Evolutionary conservation across 2,888 invertebrate species (phyloP).

Genomic region (Eurytoma adleriae): DNA sequence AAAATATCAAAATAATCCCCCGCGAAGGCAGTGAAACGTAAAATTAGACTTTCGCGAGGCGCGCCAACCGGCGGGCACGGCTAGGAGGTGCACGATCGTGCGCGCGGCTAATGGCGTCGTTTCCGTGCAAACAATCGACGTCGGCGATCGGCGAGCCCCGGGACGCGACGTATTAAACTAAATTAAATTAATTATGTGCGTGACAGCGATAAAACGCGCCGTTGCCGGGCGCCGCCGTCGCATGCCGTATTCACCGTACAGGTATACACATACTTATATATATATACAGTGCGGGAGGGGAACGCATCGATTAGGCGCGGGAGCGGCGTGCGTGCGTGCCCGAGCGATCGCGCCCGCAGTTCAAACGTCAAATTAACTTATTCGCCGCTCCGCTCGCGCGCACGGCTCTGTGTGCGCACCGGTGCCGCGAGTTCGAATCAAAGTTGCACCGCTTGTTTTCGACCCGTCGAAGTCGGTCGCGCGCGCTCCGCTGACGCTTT

Average conservation of each 20-base stretch:
- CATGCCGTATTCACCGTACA: neutral
- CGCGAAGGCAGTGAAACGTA: too few relatives aligned
- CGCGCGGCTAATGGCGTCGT: slow-evolving; percentile 64
- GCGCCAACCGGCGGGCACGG: too few relatives aligned
- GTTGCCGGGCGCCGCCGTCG: slow-evolving; percentile 3
- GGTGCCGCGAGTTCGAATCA: neutral
- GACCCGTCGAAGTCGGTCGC: slow-evolving; percentile 1
- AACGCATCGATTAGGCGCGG: slow-evolving; percentile 48
- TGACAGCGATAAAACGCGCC: slow-evolving; percentile 73
- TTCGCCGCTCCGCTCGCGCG: neutral
- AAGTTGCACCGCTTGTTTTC: slow-evolving; percentile 9
- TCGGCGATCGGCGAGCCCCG: slow-evolving; percentile 66
- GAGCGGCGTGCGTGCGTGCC: neutral
- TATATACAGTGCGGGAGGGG: neutral
- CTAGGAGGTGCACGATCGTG: neutral
- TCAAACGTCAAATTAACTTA: slow-evolving; percentile 53
- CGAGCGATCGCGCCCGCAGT: slow-evolving; percentile 8
- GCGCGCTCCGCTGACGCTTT: neutral
- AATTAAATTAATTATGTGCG: slow-evolving; percentile 77
- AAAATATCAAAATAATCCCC: too few relatives aligned
- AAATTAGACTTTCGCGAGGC: neutral
- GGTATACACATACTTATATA: too few relatives aligned
- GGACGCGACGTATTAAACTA: slow-evolving; percentile 71
- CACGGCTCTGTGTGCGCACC: neutral
- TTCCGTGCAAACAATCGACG: slow-evolving; percentile 73